phyloP scores from a whole-genome alignment of 1,140 invertebrate genomes.

The Ephestia elutella region DNA sequence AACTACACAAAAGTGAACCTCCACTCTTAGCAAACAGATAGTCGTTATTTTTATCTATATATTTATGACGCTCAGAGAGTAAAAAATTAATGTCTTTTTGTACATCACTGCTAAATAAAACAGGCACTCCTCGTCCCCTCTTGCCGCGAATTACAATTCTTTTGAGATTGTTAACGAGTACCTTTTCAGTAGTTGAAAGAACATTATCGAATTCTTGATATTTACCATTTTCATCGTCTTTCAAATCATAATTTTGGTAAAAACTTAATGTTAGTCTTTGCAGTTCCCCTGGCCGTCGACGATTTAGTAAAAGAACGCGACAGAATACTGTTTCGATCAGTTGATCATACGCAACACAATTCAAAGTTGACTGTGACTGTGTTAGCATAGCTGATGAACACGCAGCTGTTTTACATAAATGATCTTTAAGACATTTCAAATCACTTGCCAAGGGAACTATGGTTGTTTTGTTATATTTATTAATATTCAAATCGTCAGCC shows the following conservation, averaged over 20 bases:
- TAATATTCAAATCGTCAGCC: slow-evolving; percentile 31
- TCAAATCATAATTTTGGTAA: slow-evolving; percentile 3
- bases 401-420: slow-evolving; percentile 22
- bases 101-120: slow-evolving; percentile 16
- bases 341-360: slow-evolving; percentile 13
- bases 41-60: too few species aligned
- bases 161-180: slow-evolving; percentile 17
- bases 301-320: slow-evolving; percentile 19
- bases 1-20: slow-evolving; percentile 33
- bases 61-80: slow-evolving; percentile 21
- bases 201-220: slow-evolving; percentile 18
- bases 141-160: slow-evolving; percentile 20
- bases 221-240: slow-evolving; percentile 8
- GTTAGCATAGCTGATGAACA: slow-evolving; percentile 15
- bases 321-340: slow-evolving; percentile 23
- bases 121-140: slow-evolving; percentile 17
- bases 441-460: slow-evolving; percentile 50
- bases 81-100: slow-evolving; percentile 21
- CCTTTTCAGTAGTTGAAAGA: slow-evolving; percentile 11
- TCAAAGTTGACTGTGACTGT: slow-evolving; percentile 13
- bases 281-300: slow-evolving; percentile 27
- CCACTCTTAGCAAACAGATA: slow-evolving; percentile 12
- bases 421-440: slow-evolving; percentile 42
- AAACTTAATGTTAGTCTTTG: background rate
- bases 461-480: slow-evolving; percentile 45